Evolutionary conservation across 2,113 vertebrate species (phyloP), one percentile per base, ranked within the genome.

Genomic region (Amphiprion percula): DNA sequence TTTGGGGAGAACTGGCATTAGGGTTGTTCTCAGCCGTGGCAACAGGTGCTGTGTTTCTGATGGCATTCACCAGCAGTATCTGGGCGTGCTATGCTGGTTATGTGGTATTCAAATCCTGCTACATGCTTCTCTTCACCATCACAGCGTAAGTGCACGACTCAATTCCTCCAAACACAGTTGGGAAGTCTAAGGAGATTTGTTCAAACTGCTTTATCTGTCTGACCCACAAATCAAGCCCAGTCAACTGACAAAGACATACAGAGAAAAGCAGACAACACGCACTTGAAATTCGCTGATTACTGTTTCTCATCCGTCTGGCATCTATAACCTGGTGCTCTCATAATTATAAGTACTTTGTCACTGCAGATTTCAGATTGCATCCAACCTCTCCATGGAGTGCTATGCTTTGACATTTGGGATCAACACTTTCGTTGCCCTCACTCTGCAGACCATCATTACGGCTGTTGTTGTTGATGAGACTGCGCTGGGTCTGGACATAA

Each of bases 91-190:
- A 94, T 19, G 72, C 77, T 11, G 89, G 87, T 56, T 95, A 95
- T 49, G 78, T 64, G 11, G n/a, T 92, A 60, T 95, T 95, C 80
- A 95, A 93, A 77, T 93, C 93, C 1, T 93, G 93, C 73, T 94
- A 94, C 82, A 94, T 94, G 90, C 84, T 94, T 9, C 94, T 95
- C 33, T 94, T 95, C 64, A 95, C 93, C 70, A 91, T 94, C 80
- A 91, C 94, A 37, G 88, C 88, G 73, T 94, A 80, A 85, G 90
- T 74, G 59, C 23, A 23, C 16, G 0, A 10, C 24, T 16, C 33
- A 15, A 16, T 17, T 60, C 6, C 4, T 21, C 24, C 15, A 11
- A 14, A 17, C 2, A 15, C 3, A 44, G 3, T 44, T 44, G 1
- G 2, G 4, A 44, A 44, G 12, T 15, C 12, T 44, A 4, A 44